Evolutionary conservation across 2,113 vertebrate genomes (phyloP).

Genomic region (Bubo bubo): DNA sequence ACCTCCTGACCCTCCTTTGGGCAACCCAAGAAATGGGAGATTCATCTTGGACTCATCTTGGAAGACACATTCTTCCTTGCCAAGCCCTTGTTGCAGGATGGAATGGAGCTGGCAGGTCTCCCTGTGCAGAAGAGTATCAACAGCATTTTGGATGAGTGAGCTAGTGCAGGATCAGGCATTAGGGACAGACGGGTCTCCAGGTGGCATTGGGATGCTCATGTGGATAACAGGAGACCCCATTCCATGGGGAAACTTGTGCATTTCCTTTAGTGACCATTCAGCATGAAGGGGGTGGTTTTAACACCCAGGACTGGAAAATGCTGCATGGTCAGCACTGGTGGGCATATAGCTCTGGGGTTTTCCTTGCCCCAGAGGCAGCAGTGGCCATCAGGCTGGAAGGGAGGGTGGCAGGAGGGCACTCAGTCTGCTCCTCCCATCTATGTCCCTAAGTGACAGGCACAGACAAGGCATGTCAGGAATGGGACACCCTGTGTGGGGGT

Average conservation of each 20-base stretch:
- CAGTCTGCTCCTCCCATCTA: accelerated
- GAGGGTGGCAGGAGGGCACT: neutral
- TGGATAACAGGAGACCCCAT: neutral
- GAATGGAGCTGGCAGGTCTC: neutral
- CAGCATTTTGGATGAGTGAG: neutral
- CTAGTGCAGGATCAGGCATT: neutral
- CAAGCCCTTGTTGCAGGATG: neutral
- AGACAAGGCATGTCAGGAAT: neutral
- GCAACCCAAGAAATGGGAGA: neutral
- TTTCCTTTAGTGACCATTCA: neutral
- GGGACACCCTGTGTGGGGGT: accelerated
- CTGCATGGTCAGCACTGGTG: neutral
- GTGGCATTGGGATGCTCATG: neutral
- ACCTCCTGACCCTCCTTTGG: neutral
- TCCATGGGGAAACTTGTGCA: neutral
- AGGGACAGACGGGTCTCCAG: neutral
- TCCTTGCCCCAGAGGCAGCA: neutral
- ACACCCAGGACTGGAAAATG: accelerated
- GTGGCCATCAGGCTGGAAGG: accelerated
- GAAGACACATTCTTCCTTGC: neutral
- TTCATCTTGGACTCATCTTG: neutral
- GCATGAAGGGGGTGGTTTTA: neutral
- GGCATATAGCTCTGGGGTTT: neutral
- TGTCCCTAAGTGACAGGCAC: neutral
- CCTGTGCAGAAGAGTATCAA: neutral